Evolutionary conservation across 2,113 vertebrate genomes (phyloP).

Genomic region (Pachypanchax playfairii): DNA sequence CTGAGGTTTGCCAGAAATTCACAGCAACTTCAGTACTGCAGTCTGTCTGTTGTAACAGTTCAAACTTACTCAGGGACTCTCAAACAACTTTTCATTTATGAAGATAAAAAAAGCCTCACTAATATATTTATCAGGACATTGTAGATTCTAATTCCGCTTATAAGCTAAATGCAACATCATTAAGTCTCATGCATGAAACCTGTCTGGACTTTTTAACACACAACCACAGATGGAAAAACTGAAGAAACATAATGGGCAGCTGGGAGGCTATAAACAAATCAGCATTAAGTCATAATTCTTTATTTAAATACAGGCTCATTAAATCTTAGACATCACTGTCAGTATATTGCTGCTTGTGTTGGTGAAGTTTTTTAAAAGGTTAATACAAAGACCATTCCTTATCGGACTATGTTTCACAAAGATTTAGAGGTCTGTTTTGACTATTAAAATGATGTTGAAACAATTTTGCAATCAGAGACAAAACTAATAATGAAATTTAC

Average conservation of each 20-base stretch:
- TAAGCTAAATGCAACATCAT: not conserved
- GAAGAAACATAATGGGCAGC: not conserved
- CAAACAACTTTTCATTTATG: not conserved
- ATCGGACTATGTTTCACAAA: not conserved
- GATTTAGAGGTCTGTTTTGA: not conserved
- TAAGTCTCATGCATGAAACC: not conserved
- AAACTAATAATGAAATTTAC: not conserved
- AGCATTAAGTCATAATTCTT: not conserved
- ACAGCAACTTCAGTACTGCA: conserved; percentile 34
- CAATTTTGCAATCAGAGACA: not conserved
- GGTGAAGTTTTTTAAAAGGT: not conserved
- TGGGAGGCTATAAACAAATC: not conserved
- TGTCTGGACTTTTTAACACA: not conserved
- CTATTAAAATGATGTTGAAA: not conserved
- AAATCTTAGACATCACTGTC: not conserved
- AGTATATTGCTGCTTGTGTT: not conserved
- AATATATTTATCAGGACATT: not conserved
- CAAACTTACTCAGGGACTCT: conserved; percentile 9
- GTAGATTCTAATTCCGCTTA: not conserved
- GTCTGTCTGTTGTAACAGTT: conserved; percentile 10
- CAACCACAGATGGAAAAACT: not conserved
- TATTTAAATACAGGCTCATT: not conserved
- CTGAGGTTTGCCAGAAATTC: conserved; percentile 52
- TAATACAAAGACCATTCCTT: not conserved
- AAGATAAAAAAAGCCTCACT: not conserved